Percentiles rank a stretch among this genome's conserved stretches.
Evolutionary conservation across 2,888 invertebrate genomes (phyloP).

Genomic region (Autographa pulchrina): DNA sequence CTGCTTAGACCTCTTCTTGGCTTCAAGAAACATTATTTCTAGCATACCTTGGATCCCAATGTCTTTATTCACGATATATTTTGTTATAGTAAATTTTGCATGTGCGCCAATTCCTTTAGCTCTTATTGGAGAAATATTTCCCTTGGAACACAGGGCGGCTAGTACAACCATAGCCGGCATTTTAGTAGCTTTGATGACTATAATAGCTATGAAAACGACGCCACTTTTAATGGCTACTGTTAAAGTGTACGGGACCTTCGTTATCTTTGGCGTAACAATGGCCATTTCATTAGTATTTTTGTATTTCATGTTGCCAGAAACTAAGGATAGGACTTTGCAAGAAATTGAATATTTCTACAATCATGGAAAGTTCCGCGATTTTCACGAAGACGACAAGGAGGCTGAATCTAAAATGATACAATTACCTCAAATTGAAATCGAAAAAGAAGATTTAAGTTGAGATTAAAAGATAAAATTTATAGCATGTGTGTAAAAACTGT

Average conservation of each 20-base stretch:
- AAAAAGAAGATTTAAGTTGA: background rate
- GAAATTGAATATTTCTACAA: constrained; percentile 66
- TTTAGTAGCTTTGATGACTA: constrained; percentile 45
- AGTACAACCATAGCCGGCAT: constrained; percentile 58
- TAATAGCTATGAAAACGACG: constrained; percentile 48
- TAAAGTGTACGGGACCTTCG: constrained; percentile 66
- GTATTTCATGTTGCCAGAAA: constrained; percentile 65
- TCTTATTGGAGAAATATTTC: constrained; percentile 65
- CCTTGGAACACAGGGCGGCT: constrained; percentile 60
- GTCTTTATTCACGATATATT: constrained; percentile 59
- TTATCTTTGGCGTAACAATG: constrained; percentile 58
- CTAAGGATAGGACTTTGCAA: constrained; percentile 65
- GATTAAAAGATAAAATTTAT: background rate
- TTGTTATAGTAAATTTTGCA: constrained; percentile 61
- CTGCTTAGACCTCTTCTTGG: constrained; percentile 57
- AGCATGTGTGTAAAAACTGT: background rate
- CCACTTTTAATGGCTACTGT: constrained; percentile 55
- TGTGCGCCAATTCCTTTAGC: constrained; percentile 63
- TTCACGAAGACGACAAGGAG: constrained; percentile 25
- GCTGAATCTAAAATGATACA: constrained; percentile 41
- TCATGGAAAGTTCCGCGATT: constrained; percentile 46
- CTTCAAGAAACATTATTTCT: constrained; percentile 44
- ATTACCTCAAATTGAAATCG: background rate
- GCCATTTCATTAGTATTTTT: constrained; percentile 52
- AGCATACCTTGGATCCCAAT: constrained; percentile 56